phyloP scores from a whole-genome alignment of 2,113 vertebrate species.

The Poeciliopsis prolifica region DNA sequence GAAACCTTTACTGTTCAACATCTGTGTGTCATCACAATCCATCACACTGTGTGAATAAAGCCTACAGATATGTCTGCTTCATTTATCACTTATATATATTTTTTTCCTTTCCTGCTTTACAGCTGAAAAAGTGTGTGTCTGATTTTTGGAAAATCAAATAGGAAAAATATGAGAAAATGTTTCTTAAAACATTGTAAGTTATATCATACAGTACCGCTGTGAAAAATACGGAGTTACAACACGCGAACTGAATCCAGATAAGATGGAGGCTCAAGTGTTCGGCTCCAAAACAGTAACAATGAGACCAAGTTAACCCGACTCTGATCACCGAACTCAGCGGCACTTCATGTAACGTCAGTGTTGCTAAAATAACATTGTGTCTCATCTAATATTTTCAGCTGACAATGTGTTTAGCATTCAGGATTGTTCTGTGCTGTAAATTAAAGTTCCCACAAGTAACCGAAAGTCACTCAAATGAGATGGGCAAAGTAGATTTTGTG shows the following conservation, averaged over 20 bases:
- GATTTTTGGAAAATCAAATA: conserved; percentile 22
- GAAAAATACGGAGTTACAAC: conserved; percentile 58
- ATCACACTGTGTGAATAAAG: conserved; percentile 15
- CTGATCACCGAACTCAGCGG: not conserved
- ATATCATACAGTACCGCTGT: conserved; percentile 50
- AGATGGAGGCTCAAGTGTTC: conserved; percentile 39
- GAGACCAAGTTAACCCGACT: conserved; percentile 5
- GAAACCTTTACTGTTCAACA: conserved; percentile 31
- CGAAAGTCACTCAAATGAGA: conserved; percentile 6
- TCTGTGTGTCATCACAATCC: conserved; percentile 31
- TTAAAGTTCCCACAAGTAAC: not conserved
- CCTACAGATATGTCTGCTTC: conserved; percentile 14
- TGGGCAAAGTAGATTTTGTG: not conserved
- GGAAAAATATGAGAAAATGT: not conserved
- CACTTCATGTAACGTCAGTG: conserved; percentile 14
- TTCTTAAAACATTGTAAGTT: conserved; percentile 59
- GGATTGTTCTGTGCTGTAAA: not conserved
- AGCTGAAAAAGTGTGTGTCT: conserved; percentile 29
- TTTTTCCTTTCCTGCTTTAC: conserved; percentile 16
- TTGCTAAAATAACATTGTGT: not conserved
- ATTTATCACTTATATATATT: conserved; percentile 27
- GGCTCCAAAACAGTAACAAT: conserved; percentile 33
- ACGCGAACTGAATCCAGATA: conserved; percentile 45
- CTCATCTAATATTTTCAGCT: not conserved
- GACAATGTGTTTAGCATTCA: not conserved